Conservation (phyloP, 2,113 vertebrate genomes). For the Platichthys stellatus region DNA sequence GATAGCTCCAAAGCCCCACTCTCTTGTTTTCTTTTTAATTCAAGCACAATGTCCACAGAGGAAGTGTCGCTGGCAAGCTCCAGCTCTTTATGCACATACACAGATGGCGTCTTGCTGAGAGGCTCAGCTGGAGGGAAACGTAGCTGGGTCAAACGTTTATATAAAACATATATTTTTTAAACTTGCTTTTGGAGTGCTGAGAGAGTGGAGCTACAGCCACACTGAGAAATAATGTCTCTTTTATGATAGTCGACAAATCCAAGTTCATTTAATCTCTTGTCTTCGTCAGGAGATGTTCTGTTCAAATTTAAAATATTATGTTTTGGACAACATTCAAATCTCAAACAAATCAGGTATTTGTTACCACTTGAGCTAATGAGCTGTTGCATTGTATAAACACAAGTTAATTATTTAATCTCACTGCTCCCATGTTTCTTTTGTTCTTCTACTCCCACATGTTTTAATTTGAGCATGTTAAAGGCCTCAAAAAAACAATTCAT, state of each 20-base stretch:
- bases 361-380: too few relatives aligned
- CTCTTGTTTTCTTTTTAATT: conserved; percentile 66
- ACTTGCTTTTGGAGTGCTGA: neutral
- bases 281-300: too few relatives aligned
- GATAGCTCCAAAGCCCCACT: conserved; percentile 59
- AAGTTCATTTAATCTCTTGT: neutral
- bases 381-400: too few relatives aligned
- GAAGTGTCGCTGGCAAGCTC: conserved; percentile 59
- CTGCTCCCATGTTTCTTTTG: too few relatives aligned
- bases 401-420: too few relatives aligned
- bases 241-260: neutral
- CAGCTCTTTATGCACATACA: conserved; percentile 41
- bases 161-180: neutral
- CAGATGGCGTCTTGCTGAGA: conserved; percentile 37
- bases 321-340: too few relatives aligned
- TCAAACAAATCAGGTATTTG: too few relatives aligned
- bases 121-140: conserved; percentile 42
- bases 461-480: too few relatives aligned
- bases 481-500: too few relatives aligned
- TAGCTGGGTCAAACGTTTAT: conserved; percentile 5
- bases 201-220: neutral
- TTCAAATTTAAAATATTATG: too few relatives aligned
- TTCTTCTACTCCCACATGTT: too few relatives aligned
- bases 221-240: neutral
- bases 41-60: conserved; percentile 63